Percentiles rank a stretch among this genome's conserved stretches.
Conservation (phyloP, 2,888 invertebrate genomes). For the Rotaria magnacalcarata region DNA sequence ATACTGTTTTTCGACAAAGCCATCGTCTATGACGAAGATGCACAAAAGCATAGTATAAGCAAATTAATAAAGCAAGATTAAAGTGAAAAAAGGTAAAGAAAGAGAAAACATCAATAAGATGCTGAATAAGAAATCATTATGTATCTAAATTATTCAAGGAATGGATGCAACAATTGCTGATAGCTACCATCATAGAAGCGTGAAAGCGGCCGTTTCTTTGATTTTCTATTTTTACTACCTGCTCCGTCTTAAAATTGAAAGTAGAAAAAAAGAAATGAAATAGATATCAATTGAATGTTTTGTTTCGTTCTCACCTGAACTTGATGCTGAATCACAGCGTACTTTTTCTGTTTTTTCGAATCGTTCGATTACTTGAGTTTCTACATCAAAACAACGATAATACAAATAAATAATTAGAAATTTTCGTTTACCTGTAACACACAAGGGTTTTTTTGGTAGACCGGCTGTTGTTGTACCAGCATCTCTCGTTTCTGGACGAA, state of each 20-base stretch:
- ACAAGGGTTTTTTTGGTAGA: neutral
- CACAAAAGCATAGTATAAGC: neutral
- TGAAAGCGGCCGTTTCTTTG: neutral
- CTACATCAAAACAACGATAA: neutral
- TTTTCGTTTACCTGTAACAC: neutral
- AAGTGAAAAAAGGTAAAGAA: neutral
- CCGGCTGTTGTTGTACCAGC: neutral
- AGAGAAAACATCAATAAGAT: neutral
- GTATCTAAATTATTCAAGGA: neutral
- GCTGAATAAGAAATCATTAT: neutral
- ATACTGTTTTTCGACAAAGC: neutral
- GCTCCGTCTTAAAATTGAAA: neutral
- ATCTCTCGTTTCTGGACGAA: constrained; percentile 6
- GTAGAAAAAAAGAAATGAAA: neutral
- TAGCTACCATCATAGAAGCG: neutral
- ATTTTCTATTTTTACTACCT: neutral
- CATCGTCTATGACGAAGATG: neutral
- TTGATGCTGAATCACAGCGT: neutral
- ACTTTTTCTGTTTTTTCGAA: constrained; percentile 28
- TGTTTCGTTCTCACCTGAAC: neutral
- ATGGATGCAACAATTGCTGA: neutral
- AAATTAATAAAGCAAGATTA: neutral
- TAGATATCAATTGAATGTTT: neutral
- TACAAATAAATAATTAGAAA: no score
- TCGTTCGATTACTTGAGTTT: constrained; percentile 33